Conservation (phyloP, 2,113 vertebrate species). For the Oncorhynchus kisutch region DNA sequence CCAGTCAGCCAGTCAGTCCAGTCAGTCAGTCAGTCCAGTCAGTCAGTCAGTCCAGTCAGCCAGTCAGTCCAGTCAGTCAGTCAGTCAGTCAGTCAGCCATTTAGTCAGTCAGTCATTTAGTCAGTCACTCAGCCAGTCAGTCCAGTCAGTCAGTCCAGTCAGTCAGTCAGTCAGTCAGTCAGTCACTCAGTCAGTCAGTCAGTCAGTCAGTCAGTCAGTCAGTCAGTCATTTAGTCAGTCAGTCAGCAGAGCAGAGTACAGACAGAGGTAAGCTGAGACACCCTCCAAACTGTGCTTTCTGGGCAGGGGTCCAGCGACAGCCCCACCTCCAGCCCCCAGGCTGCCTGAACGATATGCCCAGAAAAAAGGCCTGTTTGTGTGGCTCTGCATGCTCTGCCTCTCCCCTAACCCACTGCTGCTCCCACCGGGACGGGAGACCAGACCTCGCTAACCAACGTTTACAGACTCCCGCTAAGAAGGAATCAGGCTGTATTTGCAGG, state of each 20-base stretch:
- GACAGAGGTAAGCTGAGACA: conserved; percentile 67
- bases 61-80: too few species aligned
- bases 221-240: conserved; percentile 16
- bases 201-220: too few species aligned
- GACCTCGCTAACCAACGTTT: conserved; percentile 52
- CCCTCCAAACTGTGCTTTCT: conserved; percentile 73
- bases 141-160: conserved; percentile 7
- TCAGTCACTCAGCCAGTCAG: conserved; percentile 15
- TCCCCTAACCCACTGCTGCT: conserved; percentile 21
- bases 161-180: not conserved
- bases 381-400: conserved; percentile 49
- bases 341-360: conserved; percentile 66
- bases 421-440: conserved; percentile 22
- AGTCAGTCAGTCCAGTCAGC: not conserved
- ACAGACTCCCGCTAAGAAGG: conserved; percentile 42
- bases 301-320: conserved; percentile 66
- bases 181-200: conserved; percentile 14
- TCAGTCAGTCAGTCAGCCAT: too few species aligned
- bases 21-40: too few species aligned
- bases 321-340: conserved; percentile 7
- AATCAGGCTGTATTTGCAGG: conserved; percentile 29
- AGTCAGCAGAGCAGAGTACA: conserved; percentile 14
- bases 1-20: conserved; percentile 6
- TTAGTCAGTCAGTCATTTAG: too few species aligned
- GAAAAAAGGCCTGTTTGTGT: conserved; percentile 68